Percentiles rank a stretch among this genome's conserved stretches.
Conservation (phyloP, 2,113 vertebrate species). For the Oenanthe oenanthe region DNA sequence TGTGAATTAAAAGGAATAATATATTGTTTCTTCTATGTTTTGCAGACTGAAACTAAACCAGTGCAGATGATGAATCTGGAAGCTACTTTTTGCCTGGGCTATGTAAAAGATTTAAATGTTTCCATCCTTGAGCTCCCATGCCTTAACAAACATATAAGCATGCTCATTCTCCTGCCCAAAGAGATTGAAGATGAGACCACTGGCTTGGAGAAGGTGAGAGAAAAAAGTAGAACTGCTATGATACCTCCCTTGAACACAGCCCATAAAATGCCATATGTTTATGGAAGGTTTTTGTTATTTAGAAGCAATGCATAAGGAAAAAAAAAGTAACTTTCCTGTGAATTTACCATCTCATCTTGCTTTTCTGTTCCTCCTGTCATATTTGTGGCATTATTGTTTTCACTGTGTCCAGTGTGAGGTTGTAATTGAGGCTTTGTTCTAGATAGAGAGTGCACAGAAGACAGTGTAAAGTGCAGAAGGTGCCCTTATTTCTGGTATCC, state of each 20-base stretch:
- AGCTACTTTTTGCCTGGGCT: constrained; percentile 75
- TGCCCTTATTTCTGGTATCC: neutral
- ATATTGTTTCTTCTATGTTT: neutral
- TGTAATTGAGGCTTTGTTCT: neutral
- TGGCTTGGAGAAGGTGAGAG: constrained; percentile 87
- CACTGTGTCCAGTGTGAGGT: neutral
- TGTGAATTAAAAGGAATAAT: neutral
- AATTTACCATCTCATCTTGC: neutral
- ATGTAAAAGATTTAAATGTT: constrained; percentile 76
- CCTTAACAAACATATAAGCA: constrained; percentile 88
- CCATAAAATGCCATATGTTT: neutral
- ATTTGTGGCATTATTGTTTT: neutral
- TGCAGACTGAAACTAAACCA: constrained; percentile 82
- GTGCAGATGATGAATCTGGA: constrained; percentile 89
- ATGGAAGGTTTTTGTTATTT: neutral
- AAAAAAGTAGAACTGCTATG: neutral
- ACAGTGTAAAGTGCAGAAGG: neutral
- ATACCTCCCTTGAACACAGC: neutral
- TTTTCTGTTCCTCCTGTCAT: neutral
- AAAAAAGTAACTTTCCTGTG: neutral
- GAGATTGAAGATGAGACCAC: constrained; percentile 81
- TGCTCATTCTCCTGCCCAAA: constrained; percentile 90
- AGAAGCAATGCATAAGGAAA: neutral
- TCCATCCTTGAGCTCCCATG: constrained; percentile 91
- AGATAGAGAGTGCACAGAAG: neutral